A percentile compares a stretch with the other conserved stretches of the same genome.
Evolutionary conservation across 2,797 vertebrate genomes (phyloP).

Genomic region (Cryptoblepharus egeriae): DNA sequence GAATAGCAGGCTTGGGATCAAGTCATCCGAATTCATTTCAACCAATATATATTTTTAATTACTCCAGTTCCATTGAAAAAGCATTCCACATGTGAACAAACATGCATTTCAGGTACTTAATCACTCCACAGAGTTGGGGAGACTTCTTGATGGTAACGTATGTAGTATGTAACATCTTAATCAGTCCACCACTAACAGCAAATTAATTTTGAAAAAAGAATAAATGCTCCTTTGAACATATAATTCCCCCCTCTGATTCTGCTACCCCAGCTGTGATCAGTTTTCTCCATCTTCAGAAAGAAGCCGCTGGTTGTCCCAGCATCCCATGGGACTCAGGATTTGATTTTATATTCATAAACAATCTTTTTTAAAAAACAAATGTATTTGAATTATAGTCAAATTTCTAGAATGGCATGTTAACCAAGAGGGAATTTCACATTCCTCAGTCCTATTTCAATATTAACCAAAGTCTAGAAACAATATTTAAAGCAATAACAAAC

Average conservation of each 20-base stretch:
- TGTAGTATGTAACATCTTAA: background rate
- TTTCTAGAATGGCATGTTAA: conserved; percentile 27
- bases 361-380: background rate
- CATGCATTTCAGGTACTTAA: background rate
- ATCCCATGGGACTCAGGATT: background rate
- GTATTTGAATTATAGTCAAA: conserved; percentile 28
- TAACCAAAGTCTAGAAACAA: conserved; percentile 37
- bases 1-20: background rate
- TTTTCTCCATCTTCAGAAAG: background rate
- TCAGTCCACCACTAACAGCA: background rate
- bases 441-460: conserved; percentile 41
- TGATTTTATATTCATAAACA: background rate
- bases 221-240: too few species aligned
- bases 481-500: conserved; percentile 45
- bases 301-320: background rate
- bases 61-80: background rate
- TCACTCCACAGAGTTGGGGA: background rate
- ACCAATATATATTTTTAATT: background rate
- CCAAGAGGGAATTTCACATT: conserved; percentile 16
- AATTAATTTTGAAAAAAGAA: background rate
- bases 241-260: background rate
- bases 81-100: background rate
- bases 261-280: background rate
- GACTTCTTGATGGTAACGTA: background rate
- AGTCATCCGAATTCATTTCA: background rate